Evolutionary conservation across 2,888 invertebrate species (phyloP).

Genomic region (Melitaea athalia): DNA sequence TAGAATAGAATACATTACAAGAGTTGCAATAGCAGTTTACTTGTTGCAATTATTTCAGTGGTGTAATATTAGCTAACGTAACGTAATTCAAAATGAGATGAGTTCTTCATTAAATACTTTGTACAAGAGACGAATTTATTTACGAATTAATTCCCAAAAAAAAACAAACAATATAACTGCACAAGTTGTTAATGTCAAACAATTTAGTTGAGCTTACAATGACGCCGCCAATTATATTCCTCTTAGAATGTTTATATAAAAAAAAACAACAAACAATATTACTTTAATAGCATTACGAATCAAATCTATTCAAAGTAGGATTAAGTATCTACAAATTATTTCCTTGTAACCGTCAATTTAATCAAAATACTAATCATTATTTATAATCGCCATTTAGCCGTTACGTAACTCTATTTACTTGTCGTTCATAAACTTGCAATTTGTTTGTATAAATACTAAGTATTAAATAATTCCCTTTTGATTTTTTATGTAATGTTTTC

Average conservation of each 20-base stretch:
- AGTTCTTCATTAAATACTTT: conserved; percentile 46
- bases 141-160: not conserved
- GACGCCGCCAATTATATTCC: not conserved
- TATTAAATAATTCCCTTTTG: conserved; percentile 4
- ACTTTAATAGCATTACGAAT: not conserved
- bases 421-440: conserved; percentile 23
- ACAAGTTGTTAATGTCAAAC: not conserved
- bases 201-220: not conserved
- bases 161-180: not conserved
- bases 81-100: conserved; percentile 59
- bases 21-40: conserved; percentile 15
- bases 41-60: conserved; percentile 42
- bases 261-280: not conserved
- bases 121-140: conserved; percentile 26
- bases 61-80: conserved; percentile 66
- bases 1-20: not conserved
- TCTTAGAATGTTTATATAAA: not conserved
- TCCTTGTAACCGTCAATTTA: conserved; percentile 20
- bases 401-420: conserved; percentile 30
- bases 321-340: conserved; percentile 12
- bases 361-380: conserved; percentile 33
- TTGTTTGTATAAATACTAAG: conserved; percentile 2
- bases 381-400: conserved; percentile 30
- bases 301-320: not conserved
- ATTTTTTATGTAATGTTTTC: not conserved